Percentiles rank a stretch among this genome's conserved stretches.
Evolutionary conservation across 2,888 invertebrate species (phyloP).

Genomic region (Meliscaeva auricollis): DNA sequence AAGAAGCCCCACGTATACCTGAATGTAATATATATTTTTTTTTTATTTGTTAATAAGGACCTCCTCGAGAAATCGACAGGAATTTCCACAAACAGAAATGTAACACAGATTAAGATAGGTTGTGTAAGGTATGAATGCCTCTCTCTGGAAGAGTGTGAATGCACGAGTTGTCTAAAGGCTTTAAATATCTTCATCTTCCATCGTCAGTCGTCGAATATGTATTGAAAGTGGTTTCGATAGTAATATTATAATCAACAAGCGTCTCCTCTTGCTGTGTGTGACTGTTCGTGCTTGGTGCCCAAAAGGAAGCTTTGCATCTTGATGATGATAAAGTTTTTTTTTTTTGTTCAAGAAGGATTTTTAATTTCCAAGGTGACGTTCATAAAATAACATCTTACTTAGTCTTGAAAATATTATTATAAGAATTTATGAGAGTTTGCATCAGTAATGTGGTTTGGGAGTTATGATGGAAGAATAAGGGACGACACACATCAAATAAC

Average conservation of each 20-base stretch:
- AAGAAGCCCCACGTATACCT: too few relatives aligned
- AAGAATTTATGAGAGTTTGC: constrained; percentile 22
- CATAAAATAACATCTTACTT: constrained; percentile 17
- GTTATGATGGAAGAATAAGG: neutral
- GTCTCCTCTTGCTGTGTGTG: neutral
- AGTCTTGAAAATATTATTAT: constrained; percentile 17
- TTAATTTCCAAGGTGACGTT: constrained; percentile 39
- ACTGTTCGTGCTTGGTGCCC: neutral
- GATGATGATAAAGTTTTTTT: neutral
- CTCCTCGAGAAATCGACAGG: neutral
- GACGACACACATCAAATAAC: too few relatives aligned
- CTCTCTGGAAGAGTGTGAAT: constrained; percentile 14
- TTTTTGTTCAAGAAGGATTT: neutral
- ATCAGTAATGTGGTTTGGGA: neutral
- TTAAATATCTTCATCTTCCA: constrained; percentile 3
- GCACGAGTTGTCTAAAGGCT: constrained; percentile 34
- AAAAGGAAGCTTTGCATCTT: neutral
- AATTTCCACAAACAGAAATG: constrained; percentile 31
- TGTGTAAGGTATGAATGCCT: constrained; percentile 19
- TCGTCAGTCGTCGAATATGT: constrained; percentile 21
- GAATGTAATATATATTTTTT: neutral
- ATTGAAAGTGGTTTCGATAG: constrained; percentile 30
- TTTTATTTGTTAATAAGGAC: neutral
- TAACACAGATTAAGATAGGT: constrained; percentile 55
- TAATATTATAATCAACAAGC: constrained; percentile 40